Evolutionary conservation across 2,888 invertebrate genomes (phyloP), one percentile per base, ranked within the genome.

Genomic region (Drosophila paranaensis): DNA sequence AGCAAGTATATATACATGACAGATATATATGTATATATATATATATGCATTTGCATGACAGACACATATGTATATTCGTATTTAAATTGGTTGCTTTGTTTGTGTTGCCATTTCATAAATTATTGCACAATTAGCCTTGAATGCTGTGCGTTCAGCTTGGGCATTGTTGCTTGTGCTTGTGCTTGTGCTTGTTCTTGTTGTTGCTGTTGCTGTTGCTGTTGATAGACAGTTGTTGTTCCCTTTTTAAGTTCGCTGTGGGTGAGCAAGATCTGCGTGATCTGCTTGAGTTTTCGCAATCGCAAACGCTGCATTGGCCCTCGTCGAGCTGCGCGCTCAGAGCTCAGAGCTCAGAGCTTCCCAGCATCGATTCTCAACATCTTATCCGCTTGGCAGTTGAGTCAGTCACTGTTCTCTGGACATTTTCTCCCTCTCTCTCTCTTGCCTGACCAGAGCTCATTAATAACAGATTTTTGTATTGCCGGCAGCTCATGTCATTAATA

Each of bases 71-170:
- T 42, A 16, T 16, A 16, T 43, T 53, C 25, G 62, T 61, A 76
- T 79, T 77, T 75, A 71, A 71, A 51, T 53, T 58, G 50, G 42
- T 54, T 57, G 57, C 37, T 56, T 67, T 68, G 54, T 74, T 67
- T 61, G 50, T 68, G 63, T 82, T 71, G 84, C 75, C 71, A 68
- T 63, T 85, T 79, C 69, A 80, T 82, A 82, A 77, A 72, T 86
- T 82, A 82, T 82, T 85, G 86, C 81, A 86, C 80, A 86, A 86
- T 86, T 85, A 82, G 86, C 82, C 86, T 82, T 82, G 82, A 82
- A 71, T 33, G 50, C 58, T 39, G 45, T 62, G 43, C 54, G 61
- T 30, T 61, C 48, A 30, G 57, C 66, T 61, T 65, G 56, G 43
- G 39, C 27, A 35, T 37, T 45, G 14, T 63, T 56, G n/a, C 48